Percentiles rank a stretch among this genome's conserved stretches.
phyloP scores from a whole-genome alignment of 2,888 invertebrate genomes.

The Orthosia cruda region DNA sequence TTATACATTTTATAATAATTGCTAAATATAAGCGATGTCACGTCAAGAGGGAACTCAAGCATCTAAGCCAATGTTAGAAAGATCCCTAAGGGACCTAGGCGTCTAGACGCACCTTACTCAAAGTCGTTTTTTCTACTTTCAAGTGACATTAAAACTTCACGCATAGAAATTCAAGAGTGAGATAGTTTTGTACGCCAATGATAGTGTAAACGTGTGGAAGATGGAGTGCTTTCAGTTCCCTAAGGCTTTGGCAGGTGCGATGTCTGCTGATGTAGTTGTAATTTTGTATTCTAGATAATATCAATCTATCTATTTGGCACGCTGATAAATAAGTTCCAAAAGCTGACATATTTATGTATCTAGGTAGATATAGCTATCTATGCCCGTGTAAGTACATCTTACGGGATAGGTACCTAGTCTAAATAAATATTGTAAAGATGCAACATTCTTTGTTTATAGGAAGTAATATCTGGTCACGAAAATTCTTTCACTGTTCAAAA shows the following conservation, averaged over 20 bases:
- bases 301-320: neutral
- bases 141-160: constrained; percentile 5
- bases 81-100: constrained; percentile 12
- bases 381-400: neutral
- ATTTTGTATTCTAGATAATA: neutral
- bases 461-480: no score
- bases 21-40: neutral
- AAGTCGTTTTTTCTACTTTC: neutral
- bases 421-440: no score
- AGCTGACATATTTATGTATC: neutral
- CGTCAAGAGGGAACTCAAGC: neutral
- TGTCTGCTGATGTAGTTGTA: neutral
- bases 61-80: constrained; percentile 5
- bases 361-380: neutral
- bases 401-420: no score
- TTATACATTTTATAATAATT: constrained; percentile 1
- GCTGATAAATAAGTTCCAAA: neutral
- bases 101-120: constrained; percentile 20
- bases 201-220: constrained; percentile 25
- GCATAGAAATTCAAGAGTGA: constrained; percentile 3
- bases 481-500: no score
- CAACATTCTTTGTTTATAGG: no score
- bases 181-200: neutral
- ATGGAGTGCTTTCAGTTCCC: constrained; percentile 14
- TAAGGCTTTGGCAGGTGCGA: constrained; percentile 1